Percentiles rank a stretch among this genome's conserved stretches.
Evolutionary conservation across 2,888 invertebrate genomes (phyloP).

Genomic region (Ephialtes manifestator): DNA sequence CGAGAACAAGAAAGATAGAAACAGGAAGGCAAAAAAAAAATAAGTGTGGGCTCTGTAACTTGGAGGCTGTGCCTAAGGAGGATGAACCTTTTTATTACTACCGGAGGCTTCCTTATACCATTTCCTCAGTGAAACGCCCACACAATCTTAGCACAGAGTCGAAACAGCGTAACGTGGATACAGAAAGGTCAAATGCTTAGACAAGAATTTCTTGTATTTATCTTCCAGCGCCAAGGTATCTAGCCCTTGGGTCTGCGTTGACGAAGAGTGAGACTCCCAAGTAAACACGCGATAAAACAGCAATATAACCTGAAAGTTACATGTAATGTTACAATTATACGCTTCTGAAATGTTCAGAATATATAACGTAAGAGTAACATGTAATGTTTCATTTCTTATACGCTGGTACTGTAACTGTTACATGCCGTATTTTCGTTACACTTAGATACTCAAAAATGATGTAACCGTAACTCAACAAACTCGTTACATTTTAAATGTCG

Average conservation of each 20-base stretch:
- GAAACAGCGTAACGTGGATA: background rate
- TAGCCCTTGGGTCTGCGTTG: background rate
- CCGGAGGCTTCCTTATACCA: conserved; percentile 8
- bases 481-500: too few species aligned
- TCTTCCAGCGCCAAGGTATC: background rate
- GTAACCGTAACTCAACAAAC: too few species aligned
- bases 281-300: too few species aligned
- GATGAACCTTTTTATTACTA: conserved; percentile 5
- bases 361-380: too few species aligned
- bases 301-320: too few species aligned
- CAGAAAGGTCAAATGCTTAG: background rate
- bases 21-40: background rate
- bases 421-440: too few species aligned
- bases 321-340: too few species aligned
- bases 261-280: too few species aligned
- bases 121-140: conserved; percentile 5
- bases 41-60: background rate
- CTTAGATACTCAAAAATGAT: too few species aligned
- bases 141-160: background rate
- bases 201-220: conserved; percentile 7
- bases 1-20: conserved; percentile 2
- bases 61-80: background rate
- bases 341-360: too few species aligned
- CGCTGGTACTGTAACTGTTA: too few species aligned
- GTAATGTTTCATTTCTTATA: too few species aligned